These are phyloP conservation scores for Rhombomys opimus DNA, from an alignment of 2,113 vertebrate genomes.

Conservation along the genomic window DNA sequence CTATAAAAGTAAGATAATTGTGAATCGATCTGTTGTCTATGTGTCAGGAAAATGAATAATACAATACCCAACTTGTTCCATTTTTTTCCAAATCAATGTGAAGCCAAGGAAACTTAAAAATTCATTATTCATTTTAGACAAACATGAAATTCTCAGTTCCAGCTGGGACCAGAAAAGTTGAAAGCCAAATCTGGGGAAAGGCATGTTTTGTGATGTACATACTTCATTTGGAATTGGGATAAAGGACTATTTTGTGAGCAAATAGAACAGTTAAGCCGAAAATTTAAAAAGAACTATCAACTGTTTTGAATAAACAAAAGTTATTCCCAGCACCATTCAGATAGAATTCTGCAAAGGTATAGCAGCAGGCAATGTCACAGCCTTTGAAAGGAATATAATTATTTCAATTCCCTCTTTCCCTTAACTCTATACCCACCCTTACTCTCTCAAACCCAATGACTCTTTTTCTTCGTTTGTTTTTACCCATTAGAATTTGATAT, in stretches of 20 bases:
- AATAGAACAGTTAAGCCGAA: neutral
- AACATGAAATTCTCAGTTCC: slow-evolving; percentile 50
- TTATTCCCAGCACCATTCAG: neutral
- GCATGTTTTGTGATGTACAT: neutral
- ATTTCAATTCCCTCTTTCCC: neutral
- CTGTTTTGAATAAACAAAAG: slow-evolving; percentile 1
- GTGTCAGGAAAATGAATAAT: neutral
- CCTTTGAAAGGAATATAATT: neutral
- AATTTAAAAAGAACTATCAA: neutral
- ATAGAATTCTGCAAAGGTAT: neutral
- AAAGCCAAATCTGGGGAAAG: neutral
- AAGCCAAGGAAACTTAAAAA: slow-evolving; percentile 22
- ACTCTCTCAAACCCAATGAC: neutral
- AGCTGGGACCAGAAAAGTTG: slow-evolving; percentile 23
- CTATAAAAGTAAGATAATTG: neutral
- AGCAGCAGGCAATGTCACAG: neutral
- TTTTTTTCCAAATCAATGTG: neutral
- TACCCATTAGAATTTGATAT: neutral
- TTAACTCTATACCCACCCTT: neutral
- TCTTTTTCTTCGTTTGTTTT: neutral
- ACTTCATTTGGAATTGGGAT: neutral
- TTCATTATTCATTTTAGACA: slow-evolving; percentile 39
- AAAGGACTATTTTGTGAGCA: neutral
- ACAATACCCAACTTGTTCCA: neutral
- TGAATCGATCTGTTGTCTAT: neutral